Base-by-base conservation (phyloP, 2,888 invertebrate species). In the Parnassius glacialis region DNA sequence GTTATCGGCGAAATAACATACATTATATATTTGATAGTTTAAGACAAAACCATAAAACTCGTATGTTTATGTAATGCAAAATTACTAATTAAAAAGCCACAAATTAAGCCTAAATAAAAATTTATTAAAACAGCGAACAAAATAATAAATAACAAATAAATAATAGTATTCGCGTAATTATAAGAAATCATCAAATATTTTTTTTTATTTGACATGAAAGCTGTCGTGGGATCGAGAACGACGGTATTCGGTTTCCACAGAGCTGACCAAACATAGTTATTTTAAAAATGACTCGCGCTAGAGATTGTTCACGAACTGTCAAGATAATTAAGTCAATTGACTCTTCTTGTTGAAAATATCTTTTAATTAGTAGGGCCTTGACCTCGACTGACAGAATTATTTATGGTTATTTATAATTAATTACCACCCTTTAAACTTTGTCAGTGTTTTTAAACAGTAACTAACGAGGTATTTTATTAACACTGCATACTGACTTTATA, bases 281-380 rank as follows among this genome's bases (percentile, higher is more conserved):
- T 52, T 55, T 45, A 61, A 58, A 55, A 55, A 55, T 41, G 61
- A 57, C 50, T 50, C 43, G 62, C 54, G 53, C 51, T 51, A 58
- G 50, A 54, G 58, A 54, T 62, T 58, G 58, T 54, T 62, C 54
- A 62, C 34, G 41, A 59, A 63, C 51, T 59, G 63, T 63, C 63
- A 63, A 59, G 51, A 59, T 63, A 56, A 59, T 63, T 59, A 63
- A 59, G 59, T 63, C 63, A 63, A 63, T 63, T 63, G 63, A 63
- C 63, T 43, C 54, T 54, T 62, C 58, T 45, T 52, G 52, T 59
- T 47, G 50, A 52, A 59, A 56, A 63, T 63, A 63, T 47, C 52
- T 63, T 52, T 63, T 63, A 63, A 63, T 63, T 63, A 63, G 54
- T 59, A 56, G 55, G 45, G 55, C 63, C 63, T 63, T 63, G 63